A percentile compares a stretch with the other conserved stretches of the same genome.
These are phyloP conservation scores for Oreochromis spilurus DNA, from an alignment of 2,113 vertebrate species.

Conservation along the genomic window DNA sequence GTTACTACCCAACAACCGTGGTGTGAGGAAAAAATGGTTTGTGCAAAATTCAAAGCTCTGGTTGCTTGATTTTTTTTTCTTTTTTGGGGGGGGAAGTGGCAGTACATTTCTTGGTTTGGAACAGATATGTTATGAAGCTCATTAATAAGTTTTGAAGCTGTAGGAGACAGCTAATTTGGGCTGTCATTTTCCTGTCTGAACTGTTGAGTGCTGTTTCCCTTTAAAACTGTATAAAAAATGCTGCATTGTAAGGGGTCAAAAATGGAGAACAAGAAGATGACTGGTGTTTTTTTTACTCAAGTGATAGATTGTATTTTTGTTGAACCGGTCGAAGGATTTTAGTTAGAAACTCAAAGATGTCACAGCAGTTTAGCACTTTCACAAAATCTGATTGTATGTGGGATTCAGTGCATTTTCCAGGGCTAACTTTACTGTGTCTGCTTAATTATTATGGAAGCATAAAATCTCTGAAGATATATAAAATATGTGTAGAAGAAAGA, in stretches of 20 bases:
- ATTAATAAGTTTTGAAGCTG: not conserved
- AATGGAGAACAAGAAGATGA: not conserved
- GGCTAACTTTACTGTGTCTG: conserved; percentile 25
- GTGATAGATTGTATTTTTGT: conserved; percentile 43
- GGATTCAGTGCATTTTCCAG: conserved; percentile 30
- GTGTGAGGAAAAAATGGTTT: not conserved
- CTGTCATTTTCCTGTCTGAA: not conserved
- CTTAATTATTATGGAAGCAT: conserved; percentile 22
- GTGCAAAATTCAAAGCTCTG: conserved; percentile 5
- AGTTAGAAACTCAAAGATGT: conserved; percentile 50
- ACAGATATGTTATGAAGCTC: not conserved
- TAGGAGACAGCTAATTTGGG: not conserved
- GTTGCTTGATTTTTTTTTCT: not conserved
- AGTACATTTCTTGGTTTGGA: not conserved
- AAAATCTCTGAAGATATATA: conserved; percentile 15
- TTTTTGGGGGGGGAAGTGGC: not conserved
- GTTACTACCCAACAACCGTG: not conserved
- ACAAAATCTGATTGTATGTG: conserved; percentile 39
- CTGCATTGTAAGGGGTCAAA: conserved; percentile 12
- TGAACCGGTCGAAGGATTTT: not conserved
- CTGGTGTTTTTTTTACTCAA: not conserved
- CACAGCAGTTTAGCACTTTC: conserved; percentile 35
- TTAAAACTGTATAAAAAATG: conserved; percentile 35
- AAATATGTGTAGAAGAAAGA: conserved; percentile 31
- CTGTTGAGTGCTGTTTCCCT: conserved; percentile 20